Conservation (phyloP, 1,140 invertebrate genomes). For the Antheraea mylitta region DNA sequence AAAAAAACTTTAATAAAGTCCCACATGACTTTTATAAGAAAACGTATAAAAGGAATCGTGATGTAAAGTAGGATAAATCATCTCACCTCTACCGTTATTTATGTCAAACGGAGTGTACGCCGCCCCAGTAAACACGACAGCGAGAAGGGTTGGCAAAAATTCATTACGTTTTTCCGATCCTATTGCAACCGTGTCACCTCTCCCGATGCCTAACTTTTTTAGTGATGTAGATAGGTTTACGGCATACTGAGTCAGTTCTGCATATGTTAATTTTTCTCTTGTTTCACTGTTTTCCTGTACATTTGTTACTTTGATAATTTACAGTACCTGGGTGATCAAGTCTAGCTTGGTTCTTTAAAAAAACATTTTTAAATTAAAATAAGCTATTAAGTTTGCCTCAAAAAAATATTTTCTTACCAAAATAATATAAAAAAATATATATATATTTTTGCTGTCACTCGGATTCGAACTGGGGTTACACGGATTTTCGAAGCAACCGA, state of each 20-base stretch:
- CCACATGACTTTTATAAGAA: too few relatives aligned
- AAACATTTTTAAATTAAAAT: too few relatives aligned
- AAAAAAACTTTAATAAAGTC: too few relatives aligned
- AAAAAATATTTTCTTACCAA: too few relatives aligned
- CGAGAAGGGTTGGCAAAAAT: conserved; percentile 81
- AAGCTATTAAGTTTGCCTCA: too few relatives aligned
- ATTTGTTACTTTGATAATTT: not conserved
- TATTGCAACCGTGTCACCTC: conserved; percentile 80
- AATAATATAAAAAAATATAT: too few relatives aligned
- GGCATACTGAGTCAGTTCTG: conserved; percentile 45
- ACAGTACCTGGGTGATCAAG: too few relatives aligned
- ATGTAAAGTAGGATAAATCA: conserved; percentile 17
- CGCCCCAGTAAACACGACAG: conserved; percentile 49
- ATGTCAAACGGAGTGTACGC: conserved; percentile 51
- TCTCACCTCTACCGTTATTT: conserved; percentile 73
- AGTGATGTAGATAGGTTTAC: conserved; percentile 43
- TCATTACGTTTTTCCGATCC: conserved; percentile 82
- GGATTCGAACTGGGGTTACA: too few relatives aligned
- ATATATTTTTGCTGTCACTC: too few relatives aligned
- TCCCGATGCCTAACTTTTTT: conserved; percentile 39
- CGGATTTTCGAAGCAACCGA: too few relatives aligned
- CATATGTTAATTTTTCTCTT: conserved; percentile 42
- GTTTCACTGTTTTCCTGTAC: conserved; percentile 43
- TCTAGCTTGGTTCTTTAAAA: too few relatives aligned
- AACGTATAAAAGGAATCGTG: too few relatives aligned